Conservation (phyloP, 2,888 invertebrate species). For the Cacoxenus indagator region DNA sequence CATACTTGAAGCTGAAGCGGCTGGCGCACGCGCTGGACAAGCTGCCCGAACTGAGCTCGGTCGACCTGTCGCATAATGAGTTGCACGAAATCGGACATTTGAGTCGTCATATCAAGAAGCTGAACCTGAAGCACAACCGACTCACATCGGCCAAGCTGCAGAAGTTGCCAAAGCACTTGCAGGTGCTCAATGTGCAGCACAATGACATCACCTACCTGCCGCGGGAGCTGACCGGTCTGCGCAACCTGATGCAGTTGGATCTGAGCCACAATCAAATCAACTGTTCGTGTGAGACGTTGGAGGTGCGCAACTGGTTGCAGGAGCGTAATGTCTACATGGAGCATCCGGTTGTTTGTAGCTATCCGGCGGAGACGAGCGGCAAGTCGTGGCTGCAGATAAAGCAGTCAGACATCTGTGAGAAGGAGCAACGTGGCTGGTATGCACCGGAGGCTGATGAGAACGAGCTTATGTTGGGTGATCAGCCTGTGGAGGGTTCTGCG, state of each 20-base stretch:
- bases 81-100: conserved; percentile 75
- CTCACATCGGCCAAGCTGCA: conserved; percentile 73
- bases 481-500: conserved; percentile 72
- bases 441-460: conserved; percentile 62
- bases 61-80: conserved; percentile 77
- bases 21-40: conserved; percentile 74
- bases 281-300: conserved; percentile 80
- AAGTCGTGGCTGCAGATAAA: conserved; percentile 75
- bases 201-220: conserved; percentile 76
- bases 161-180: conserved; percentile 75
- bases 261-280: conserved; percentile 79
- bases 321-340: conserved; percentile 74
- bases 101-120: conserved; percentile 75
- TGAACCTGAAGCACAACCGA: conserved; percentile 76
- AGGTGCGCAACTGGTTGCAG: conserved; percentile 75
- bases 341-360: conserved; percentile 73
- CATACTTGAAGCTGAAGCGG: conserved; percentile 75
- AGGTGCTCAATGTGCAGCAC: conserved; percentile 76
- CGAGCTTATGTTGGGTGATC: conserved; percentile 78
- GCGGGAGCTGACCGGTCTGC: conserved; percentile 72
- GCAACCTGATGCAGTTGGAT: conserved; percentile 75
- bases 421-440: conserved; percentile 51
- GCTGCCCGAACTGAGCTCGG: conserved; percentile 75
- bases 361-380: conserved; percentile 73
- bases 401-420: conserved; percentile 73